Evolutionary conservation across 23 tunicate species (phyloP), one percentile per base, ranked within the genome.

Genomic region (Trididemnum clinides): DNA sequence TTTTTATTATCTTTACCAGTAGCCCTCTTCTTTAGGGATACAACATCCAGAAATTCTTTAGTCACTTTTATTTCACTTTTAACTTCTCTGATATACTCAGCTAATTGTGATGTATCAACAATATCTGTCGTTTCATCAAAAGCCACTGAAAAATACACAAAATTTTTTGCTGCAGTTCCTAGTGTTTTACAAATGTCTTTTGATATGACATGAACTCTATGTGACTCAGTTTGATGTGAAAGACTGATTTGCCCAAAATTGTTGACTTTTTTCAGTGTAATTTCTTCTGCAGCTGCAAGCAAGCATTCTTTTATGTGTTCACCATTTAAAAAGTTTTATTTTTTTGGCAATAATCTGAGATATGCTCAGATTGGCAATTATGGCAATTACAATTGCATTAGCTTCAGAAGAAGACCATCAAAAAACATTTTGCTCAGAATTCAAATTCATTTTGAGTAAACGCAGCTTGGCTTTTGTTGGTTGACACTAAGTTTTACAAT

Each of bases 71-170:
- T 76, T 38, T 76, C 39, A 26, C 28, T 39, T 10, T 76, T 33
- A 12, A 38, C 82, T 37, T 69, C 69, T 44, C 82, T 76, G 37
- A 76, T 25, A 76, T 39, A 76, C 28, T 39, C 23, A 20, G 69
- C 19, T 7, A 76, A 5, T 25, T 76, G 82, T 37, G 82, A 76
- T 44, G 82, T 76, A 39, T 76, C 82, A 20, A 76, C 22, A 39
- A 39, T 76, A 76, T 76, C 82, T 39, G 82, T 18, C 37, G 82
- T 76, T 28, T 76, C 82, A 39, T 76, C 82, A 76, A 76, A 76
- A 3, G 82, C 62, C 82, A 76, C 15, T 27, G 82, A 12, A 33
- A 76, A 76, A 76, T 76, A 76, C 23, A 29, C 28, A 28, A 76
- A 76, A 5, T 22, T 5, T 2, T 76, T 76, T 39, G 82, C n/a